Base-by-base conservation (phyloP, 2,797 vertebrate genomes). In the Micromesistius poutassou region DNA sequence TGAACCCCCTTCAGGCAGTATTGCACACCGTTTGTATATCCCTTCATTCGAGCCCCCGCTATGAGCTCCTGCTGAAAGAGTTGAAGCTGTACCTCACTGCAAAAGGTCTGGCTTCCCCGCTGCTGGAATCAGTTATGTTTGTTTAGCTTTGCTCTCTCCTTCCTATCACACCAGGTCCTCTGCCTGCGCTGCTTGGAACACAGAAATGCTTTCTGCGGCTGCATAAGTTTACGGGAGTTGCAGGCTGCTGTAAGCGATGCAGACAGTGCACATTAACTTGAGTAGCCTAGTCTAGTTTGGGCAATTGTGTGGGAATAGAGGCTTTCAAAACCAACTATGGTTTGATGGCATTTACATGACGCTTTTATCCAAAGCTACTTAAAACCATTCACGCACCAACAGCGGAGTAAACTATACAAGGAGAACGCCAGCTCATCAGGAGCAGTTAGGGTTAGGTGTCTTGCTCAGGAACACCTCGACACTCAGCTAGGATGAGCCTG, bases 101-200 rank as follows among this genome's bases (percentile, higher is more conserved):
- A 12, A 12, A 25, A 16, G 62, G 62, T 14, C 66, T 9, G 10
- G 66, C 66, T 70, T 70, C 28, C 28, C 66, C 66, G 13, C 14
- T 12, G 71, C 30, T 12, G 22, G 14, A 33, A 35, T 73, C 36
- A 73, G 5, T 19, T 22, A 10, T 36, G 85, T 90, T 74, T 73
- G 79, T 88, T 80, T n/a, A 74, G 85, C 78, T 81, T 30, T 31
- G 42, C 82, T 86, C 80, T 85, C 83, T 80, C 71, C 50, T 75
- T 75, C 30, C 79, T 85, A 73, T 30, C 6, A 30, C 76, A 62
- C 14, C 72, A 77, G 79, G 79, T 72, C 38, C 79, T 82, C 76
- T 83, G 22, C 19, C 73, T 70, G n/a, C 77, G 66, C 77, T 68
- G 68, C 79, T 50, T 74, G 76, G 81, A 77, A 85, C 73, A 84